Conservation (phyloP, 2,797 vertebrate genomes). For the Remorina albescens region DNA sequence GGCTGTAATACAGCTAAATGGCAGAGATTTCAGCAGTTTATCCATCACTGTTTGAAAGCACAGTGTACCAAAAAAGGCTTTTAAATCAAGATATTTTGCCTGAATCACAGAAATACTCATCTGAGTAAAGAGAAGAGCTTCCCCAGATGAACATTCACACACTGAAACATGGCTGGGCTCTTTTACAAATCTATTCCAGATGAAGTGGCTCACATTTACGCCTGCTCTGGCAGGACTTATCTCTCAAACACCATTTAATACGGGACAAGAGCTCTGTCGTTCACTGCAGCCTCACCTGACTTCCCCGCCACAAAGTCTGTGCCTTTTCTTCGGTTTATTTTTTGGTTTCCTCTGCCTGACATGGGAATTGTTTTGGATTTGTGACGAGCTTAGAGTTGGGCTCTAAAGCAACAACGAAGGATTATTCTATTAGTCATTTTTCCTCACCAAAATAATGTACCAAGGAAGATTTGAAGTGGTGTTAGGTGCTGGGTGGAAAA, state of each 20-base stretch:
- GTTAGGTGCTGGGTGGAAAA: conserved; percentile 47
- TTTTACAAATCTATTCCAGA: conserved; percentile 28
- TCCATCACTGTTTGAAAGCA: background rate
- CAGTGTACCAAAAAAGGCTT: background rate
- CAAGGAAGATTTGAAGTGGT: conserved; percentile 46
- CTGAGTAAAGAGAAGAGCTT: conserved; percentile 10
- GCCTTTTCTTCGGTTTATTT: conserved; percentile 19
- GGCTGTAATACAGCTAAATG: background rate
- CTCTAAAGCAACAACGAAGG: conserved; percentile 39
- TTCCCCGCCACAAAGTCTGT: conserved; percentile 4
- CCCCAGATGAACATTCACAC: conserved; percentile 37
- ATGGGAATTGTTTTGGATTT: conserved; percentile 53
- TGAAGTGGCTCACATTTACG: conserved; percentile 15
- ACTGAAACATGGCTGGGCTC: conserved; percentile 14
- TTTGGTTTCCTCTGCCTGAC: conserved; percentile 19
- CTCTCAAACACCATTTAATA: conserved; percentile 8
- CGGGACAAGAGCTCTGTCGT: conserved; percentile 20
- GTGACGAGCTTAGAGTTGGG: conserved; percentile 15
- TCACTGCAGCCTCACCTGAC: conserved; percentile 27
- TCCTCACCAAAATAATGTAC: conserved; percentile 38
- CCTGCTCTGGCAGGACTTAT: conserved; percentile 25
- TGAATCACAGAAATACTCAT: conserved; percentile 8
- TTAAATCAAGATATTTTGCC: background rate
- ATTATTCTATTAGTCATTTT: conserved; percentile 68
- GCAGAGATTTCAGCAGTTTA: background rate